Conservation (phyloP, 2,888 invertebrate genomes). For the Linhomoeus sp. region DNA sequence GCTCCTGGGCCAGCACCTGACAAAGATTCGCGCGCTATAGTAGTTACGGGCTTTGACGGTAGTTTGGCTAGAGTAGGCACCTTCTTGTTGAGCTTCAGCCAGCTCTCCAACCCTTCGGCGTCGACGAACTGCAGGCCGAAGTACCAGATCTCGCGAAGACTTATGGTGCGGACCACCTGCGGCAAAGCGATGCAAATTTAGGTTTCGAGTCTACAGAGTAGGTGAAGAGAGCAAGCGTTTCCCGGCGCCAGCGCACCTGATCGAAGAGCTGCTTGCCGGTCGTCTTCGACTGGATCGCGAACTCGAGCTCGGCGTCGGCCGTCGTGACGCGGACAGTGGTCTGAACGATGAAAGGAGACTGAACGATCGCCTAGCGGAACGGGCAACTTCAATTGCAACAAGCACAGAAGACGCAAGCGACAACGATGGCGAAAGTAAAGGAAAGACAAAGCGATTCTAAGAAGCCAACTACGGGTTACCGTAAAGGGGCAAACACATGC, state of each 20-base stretch:
- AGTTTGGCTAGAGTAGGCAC: too few relatives aligned
- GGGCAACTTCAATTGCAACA: too few relatives aligned
- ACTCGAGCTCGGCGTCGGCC: conserved; percentile 99
- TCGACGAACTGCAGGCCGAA: conserved; percentile 95
- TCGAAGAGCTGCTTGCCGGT: conserved; percentile 99
- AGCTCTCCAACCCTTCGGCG: conserved; percentile 79
- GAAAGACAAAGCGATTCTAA: too few relatives aligned
- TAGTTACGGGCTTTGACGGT: too few relatives aligned
- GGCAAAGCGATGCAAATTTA: background rate
- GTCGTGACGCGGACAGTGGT: conserved; percentile 99
- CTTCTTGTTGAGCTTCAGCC: too few relatives aligned
- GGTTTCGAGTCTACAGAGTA: background rate
- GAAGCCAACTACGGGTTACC: too few relatives aligned
- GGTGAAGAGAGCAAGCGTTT: too few relatives aligned
- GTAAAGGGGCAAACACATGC: too few relatives aligned
- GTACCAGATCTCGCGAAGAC: conserved; percentile 93
- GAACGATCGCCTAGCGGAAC: background rate
- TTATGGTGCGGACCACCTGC: conserved; percentile 83
- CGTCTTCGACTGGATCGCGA: conserved; percentile 98
- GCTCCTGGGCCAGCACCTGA: conserved; percentile 93
- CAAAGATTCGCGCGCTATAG: too few relatives aligned
- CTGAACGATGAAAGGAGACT: conserved; percentile 21
- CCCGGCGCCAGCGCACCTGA: too few relatives aligned
- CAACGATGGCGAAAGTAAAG: too few relatives aligned
- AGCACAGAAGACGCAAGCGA: background rate